Percentiles rank a stretch among this genome's conserved stretches.
Evolutionary conservation across 2,113 vertebrate genomes (phyloP).

Genomic region (Cephalopterus ornatus): DNA sequence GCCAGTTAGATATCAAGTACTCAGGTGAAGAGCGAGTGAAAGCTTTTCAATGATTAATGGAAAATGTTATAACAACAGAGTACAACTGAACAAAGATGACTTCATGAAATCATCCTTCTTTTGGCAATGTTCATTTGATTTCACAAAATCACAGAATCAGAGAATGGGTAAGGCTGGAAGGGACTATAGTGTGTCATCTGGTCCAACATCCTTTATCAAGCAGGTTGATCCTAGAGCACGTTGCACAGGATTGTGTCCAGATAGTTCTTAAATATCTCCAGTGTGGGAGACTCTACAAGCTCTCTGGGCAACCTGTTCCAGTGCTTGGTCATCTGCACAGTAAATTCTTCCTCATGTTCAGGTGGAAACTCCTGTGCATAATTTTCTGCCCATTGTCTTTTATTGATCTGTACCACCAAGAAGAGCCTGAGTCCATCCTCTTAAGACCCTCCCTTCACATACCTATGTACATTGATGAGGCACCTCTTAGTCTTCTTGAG

Average conservation of each 20-base stretch:
- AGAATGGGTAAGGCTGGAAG: neutral
- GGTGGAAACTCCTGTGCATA: neutral
- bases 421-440: neutral
- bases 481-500: neutral
- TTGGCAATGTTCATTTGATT: neutral
- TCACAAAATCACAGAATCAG: neutral
- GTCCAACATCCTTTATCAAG: neutral
- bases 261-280: neutral
- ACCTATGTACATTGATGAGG: rapidly evolving
- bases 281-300: neutral
- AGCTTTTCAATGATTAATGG: neutral
- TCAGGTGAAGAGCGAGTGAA: neutral
- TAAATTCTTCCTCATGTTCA: neutral
- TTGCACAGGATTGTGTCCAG: neutral
- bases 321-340: rapidly evolving
- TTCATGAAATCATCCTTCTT: neutral
- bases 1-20: neutral
- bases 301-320: neutral
- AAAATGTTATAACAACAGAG: neutral
- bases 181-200: neutral
- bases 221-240: neutral
- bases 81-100: neutral
- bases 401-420: neutral
- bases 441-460: neutral
- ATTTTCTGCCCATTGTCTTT: neutral